Evolutionary conservation across 2,797 vertebrate species (phyloP), one percentile per base, ranked within the genome.

Genomic region (Myripristis jacobus): DNA sequence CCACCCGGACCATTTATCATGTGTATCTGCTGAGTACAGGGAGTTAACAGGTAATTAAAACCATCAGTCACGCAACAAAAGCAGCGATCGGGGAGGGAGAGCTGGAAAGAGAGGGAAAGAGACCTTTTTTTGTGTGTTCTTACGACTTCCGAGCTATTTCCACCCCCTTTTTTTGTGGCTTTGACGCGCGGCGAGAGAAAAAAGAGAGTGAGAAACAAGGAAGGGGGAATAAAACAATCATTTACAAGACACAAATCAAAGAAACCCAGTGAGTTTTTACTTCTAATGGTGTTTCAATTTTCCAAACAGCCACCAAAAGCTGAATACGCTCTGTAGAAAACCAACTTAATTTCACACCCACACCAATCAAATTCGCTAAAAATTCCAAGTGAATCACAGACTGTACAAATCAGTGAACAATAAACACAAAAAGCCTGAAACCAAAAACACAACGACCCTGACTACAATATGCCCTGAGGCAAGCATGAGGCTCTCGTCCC

Each of bases 11-110:
- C 87, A 92, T 93, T 91, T 91, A 92, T 93, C 90, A 92, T 83
- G 82, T 90, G 90, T 88, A 85, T 91, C 89, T 91, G 89, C 93
- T 86, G 91, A 89, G 88, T 81, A 82, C 85, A 80, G 88, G 83
- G 81, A 89, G 88, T 91, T 93, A 91, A 91, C 87, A 87, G 87
- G 89, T 92, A 93, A 93, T 93, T 93, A 92, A 93, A 92, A 91
- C 89, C 86, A 92, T 93, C 91, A 90, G 90, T 94, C 91, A 92
- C 62, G 53, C 86, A 88, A 90, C 82, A 91, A 90, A 89, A 88
- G 87, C 65, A 79, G 25, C 55, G 64, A 74, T 66, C 24, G n/a
- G 68, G n/a, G 70, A 64, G 63, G 68, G 16, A 43, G 69, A 21
- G 66, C 56, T 36, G 54, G 54, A 57, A 72, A 68, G 56, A 68